phyloP scores from a whole-genome alignment of 2,888 invertebrate genomes.

The Aporophyla lueneburgensis region DNA sequence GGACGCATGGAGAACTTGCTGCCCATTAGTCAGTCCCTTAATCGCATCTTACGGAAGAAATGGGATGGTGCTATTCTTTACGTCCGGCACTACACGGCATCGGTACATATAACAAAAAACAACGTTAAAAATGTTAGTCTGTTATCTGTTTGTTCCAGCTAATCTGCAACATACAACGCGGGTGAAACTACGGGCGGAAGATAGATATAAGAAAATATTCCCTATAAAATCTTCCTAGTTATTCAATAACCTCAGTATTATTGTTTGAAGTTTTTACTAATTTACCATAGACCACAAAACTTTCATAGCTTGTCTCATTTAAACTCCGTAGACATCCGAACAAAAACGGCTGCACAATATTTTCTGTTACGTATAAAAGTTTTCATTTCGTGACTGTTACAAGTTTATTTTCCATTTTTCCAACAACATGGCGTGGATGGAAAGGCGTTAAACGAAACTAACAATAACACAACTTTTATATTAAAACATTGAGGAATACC shows the following conservation, averaged over 20 bases:
- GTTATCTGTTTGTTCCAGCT: too few relatives aligned
- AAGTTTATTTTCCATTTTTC: constrained; percentile 54
- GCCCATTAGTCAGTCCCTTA: too few relatives aligned
- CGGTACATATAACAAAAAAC: too few relatives aligned
- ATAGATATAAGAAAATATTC: neutral
- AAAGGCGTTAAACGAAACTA: constrained; percentile 43
- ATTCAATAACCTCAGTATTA: neutral
- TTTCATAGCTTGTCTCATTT: constrained; percentile 41
- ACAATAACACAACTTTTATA: constrained; percentile 53
- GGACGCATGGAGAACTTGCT: too few relatives aligned
- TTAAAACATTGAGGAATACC: constrained; percentile 48
- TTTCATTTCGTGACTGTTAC: constrained; percentile 48
- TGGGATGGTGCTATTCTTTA: too few relatives aligned
- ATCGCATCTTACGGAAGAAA: too few relatives aligned
- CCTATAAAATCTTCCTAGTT: neutral
- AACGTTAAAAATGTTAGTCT: too few relatives aligned
- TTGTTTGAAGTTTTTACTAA: neutral
- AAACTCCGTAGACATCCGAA: constrained; percentile 26
- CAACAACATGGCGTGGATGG: constrained; percentile 19
- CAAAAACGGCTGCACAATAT: constrained; percentile 35
- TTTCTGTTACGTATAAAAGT: constrained; percentile 39
- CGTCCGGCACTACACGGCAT: too few relatives aligned
- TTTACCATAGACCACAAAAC: constrained; percentile 2
- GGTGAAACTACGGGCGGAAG: too few relatives aligned
- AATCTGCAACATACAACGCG: too few relatives aligned